phyloP scores from a whole-genome alignment of 2,797 vertebrate species.

The Acipenser ruthenus region DNA sequence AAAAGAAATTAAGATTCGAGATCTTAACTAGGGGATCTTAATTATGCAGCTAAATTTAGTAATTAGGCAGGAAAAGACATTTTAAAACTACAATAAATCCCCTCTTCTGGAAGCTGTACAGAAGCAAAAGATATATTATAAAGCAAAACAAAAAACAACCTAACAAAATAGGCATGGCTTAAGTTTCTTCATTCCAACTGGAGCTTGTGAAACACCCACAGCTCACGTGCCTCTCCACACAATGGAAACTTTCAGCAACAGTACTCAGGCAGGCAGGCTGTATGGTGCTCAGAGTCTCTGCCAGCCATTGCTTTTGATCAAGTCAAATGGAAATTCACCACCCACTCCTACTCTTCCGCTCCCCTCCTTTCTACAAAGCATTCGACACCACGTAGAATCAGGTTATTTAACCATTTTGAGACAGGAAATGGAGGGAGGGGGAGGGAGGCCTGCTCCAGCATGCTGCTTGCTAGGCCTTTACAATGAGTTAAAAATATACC shows the following conservation, averaged over 20 bases:
- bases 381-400: conserved; percentile 7
- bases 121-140: too few species aligned
- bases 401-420: conserved; percentile 25
- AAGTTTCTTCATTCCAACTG: conserved; percentile 15
- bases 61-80: too few species aligned
- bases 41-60: too few species aligned
- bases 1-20: too few species aligned
- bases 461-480: conserved; percentile 35
- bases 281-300: conserved; percentile 23
- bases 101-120: too few species aligned
- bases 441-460: conserved; percentile 30
- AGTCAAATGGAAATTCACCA: conserved; percentile 47
- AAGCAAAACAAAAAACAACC: neutral
- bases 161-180: neutral
- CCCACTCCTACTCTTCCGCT: conserved; percentile 14
- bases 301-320: conserved; percentile 1
- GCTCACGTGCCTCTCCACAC: conserved; percentile 52
- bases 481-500: conserved; percentile 64
- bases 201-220: conserved; percentile 37
- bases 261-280: neutral
- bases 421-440: conserved; percentile 29
- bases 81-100: too few species aligned
- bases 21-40: too few species aligned
- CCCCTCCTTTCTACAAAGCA: too few species aligned
- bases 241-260: conserved; percentile 68